phyloP scores from a whole-genome alignment of 2,888 invertebrate species.

The Podabrus alpinus region DNA sequence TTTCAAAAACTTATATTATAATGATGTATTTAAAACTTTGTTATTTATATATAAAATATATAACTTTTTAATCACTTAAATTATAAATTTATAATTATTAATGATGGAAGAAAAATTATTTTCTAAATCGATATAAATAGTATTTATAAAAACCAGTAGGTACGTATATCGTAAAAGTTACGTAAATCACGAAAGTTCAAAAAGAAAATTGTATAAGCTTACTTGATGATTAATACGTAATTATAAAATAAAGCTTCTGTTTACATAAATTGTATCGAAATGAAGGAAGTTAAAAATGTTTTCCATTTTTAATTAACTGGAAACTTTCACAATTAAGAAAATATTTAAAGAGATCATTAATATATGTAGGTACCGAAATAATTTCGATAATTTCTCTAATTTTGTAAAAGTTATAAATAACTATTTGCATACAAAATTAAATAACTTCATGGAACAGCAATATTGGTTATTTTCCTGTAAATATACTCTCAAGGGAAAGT shows the following conservation, averaged over 20 bases:
- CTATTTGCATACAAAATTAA: background rate
- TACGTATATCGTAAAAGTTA: too few species aligned
- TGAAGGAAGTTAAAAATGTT: background rate
- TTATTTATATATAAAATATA: too few species aligned
- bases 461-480: background rate
- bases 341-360: too few species aligned
- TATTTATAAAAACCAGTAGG: too few species aligned
- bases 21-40: too few species aligned
- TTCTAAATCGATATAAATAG: too few species aligned
- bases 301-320: background rate
- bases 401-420: background rate
- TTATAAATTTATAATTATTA: too few species aligned
- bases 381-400: background rate
- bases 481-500: background rate
- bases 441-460: background rate
- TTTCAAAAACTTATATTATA: too few species aligned
- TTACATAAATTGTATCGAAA: background rate
- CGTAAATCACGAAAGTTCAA: too few species aligned
- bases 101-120: too few species aligned
- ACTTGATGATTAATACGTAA: background rate
- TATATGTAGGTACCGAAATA: too few species aligned
- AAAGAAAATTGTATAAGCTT: background rate
- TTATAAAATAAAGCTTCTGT: background rate
- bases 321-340: background rate
- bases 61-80: too few species aligned